A percentile compares a stretch with the other conserved stretches of the same genome.
phyloP scores from a whole-genome alignment of 2,797 vertebrate species.

The Microctenopoma lineatum region DNA sequence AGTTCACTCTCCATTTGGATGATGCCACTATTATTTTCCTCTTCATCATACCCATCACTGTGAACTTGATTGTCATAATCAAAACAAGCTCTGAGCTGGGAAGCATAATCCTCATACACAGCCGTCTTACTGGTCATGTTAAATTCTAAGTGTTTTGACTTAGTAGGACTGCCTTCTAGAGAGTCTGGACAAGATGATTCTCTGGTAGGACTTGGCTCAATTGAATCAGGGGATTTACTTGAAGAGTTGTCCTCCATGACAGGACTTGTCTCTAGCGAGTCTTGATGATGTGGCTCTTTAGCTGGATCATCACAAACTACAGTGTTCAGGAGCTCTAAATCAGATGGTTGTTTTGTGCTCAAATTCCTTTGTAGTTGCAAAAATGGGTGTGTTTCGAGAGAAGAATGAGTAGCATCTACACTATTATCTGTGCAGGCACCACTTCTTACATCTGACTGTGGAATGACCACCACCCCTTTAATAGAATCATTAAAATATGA shows the following conservation, averaged over 20 bases:
- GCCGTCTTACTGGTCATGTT: conserved; percentile 52
- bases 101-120: conserved; percentile 76
- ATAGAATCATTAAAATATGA: conserved; percentile 15
- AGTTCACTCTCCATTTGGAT: conserved; percentile 85
- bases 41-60: conserved; percentile 75
- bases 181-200: conserved; percentile 94
- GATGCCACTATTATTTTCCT: conserved; percentile 74
- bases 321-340: conserved; percentile 83
- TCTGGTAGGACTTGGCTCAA: conserved; percentile 93
- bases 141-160: conserved; percentile 72
- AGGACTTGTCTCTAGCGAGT: conserved; percentile 94
- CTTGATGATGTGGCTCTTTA: conserved; percentile 84
- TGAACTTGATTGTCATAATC: conserved; percentile 52
- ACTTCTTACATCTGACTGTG: conserved; percentile 8
- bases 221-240: conserved; percentile 94
- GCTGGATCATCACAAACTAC: conserved; percentile 81
- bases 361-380: conserved; percentile 69
- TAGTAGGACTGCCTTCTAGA: conserved; percentile 92
- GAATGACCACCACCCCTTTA: conserved; percentile 14
- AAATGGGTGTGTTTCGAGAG: conserved; percentile 12
- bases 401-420: conserved; percentile 19
- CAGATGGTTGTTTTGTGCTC: conserved; percentile 80
- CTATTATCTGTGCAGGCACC: conserved; percentile 11
- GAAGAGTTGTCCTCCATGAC: conserved; percentile 91
- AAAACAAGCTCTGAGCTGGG: conserved; percentile 72